Conservation (phyloP, 2,797 vertebrate species). For the Rhabdophis nuchalis region DNA sequence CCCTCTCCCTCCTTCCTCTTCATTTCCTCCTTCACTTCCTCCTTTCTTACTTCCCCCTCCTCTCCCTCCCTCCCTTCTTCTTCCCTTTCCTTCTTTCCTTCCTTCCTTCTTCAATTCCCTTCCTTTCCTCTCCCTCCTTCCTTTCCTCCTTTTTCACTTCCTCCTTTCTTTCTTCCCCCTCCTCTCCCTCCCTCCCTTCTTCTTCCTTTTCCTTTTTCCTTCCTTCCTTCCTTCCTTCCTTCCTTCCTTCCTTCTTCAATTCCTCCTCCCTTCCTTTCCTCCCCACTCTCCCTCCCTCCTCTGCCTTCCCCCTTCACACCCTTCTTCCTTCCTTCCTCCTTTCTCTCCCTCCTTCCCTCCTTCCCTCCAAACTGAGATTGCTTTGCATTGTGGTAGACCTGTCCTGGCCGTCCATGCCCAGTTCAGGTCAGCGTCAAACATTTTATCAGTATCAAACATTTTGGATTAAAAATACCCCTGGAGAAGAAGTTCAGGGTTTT, state of each 20-base stretch:
- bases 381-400: neutral
- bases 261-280: too few relatives aligned
- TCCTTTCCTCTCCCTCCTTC: neutral
- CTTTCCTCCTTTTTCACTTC: fast-evolving
- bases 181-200: too few relatives aligned
- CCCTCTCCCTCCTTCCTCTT: too few relatives aligned
- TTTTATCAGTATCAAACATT: neutral
- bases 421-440: neutral
- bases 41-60: too few relatives aligned
- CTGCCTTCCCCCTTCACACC: neutral
- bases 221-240: neutral
- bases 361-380: neutral
- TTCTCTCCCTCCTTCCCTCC: neutral
- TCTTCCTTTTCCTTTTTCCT: fast-evolving
- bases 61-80: too few relatives aligned
- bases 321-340: neutral
- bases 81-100: neutral
- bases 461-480: neutral
- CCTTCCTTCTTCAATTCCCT: too few relatives aligned
- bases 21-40: neutral
- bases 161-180: too few relatives aligned
- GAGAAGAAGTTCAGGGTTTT: neutral
- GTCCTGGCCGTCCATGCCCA: neutral
- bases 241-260: too few relatives aligned
- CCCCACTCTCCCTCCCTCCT: too few relatives aligned